These are phyloP conservation scores for Chelidonichthys spinosus DNA, from an alignment of 2,797 vertebrate species.

Conservation along the genomic window DNA sequence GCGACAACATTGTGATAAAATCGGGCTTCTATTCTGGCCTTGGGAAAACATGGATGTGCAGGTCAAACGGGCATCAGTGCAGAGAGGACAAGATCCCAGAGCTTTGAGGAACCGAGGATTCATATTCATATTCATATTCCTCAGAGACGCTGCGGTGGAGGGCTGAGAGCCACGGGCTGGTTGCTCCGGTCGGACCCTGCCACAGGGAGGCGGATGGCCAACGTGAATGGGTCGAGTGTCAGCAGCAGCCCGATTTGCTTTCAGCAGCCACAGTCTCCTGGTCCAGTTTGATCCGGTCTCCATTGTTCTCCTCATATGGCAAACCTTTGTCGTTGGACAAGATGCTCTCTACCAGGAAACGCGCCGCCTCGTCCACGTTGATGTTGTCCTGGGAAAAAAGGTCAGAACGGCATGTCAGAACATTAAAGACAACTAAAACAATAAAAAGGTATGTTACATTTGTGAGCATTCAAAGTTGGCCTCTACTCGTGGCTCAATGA, in stretches of 20 bases:
- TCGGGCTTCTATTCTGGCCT: neutral
- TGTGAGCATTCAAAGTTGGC: no score
- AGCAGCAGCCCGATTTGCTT: constrained; percentile 95
- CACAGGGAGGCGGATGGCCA: constrained; percentile 33
- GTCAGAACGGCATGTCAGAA: constrained; percentile 32
- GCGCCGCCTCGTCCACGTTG: constrained; percentile 96
- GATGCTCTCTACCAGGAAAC: constrained; percentile 96
- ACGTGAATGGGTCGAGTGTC: constrained; percentile 67
- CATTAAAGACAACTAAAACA: neutral
- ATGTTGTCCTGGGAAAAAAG: constrained; percentile 90
- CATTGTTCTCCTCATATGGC: constrained; percentile 91
- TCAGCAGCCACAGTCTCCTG: constrained; percentile 87
- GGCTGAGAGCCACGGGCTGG: constrained; percentile 39
- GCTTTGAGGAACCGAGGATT: constrained; percentile 41
- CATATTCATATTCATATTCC: constrained; percentile 27
- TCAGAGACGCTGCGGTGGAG: constrained; percentile 42
- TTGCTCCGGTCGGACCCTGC: constrained; percentile 37
- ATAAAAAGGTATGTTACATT: no score
- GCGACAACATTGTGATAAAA: constrained; percentile 31
- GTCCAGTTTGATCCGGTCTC: constrained; percentile 91
- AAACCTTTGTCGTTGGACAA: constrained; percentile 91
- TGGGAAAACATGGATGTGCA: constrained; percentile 30
- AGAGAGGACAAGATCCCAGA: constrained; percentile 46
- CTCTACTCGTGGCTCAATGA: no score
- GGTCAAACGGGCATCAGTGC: constrained; percentile 43